Conservation (phyloP, 92 coral and sea anemone species). For the Ricordea florida region DNA sequence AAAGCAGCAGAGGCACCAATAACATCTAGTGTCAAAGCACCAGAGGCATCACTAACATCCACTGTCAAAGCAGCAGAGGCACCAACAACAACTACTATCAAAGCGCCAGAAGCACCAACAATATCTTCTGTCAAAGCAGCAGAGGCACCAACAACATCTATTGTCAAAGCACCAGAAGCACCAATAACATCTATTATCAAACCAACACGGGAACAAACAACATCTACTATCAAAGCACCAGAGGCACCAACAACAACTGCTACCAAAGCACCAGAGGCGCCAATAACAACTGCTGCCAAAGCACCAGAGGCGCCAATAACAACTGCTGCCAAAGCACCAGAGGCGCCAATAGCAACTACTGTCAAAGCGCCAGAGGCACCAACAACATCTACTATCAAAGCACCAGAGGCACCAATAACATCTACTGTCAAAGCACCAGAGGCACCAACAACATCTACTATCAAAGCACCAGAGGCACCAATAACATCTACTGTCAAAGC, state of each 20-base stretch:
- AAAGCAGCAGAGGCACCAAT: too few species aligned
- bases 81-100: not conserved
- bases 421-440: not conserved
- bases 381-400: too few species aligned
- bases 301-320: not conserved
- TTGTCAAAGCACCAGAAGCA: not conserved
- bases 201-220: not conserved
- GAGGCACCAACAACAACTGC: not conserved
- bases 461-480: not conserved
- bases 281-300: not conserved
- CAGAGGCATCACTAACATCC: not conserved
- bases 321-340: not conserved
- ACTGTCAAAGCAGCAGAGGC: not conserved
- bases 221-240: not conserved
- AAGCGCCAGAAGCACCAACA: not conserved
- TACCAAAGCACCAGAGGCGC: not conserved
- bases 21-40: too few species aligned
- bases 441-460: not conserved
- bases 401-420: not conserved
- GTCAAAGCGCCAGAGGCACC: not conserved
- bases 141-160: not conserved
- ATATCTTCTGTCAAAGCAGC: not conserved
- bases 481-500: not conserved
- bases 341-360: not conserved
- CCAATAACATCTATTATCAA: not conserved